phyloP scores from a whole-genome alignment of 2,113 vertebrate genomes.

The Hippocampus abdominalis region DNA sequence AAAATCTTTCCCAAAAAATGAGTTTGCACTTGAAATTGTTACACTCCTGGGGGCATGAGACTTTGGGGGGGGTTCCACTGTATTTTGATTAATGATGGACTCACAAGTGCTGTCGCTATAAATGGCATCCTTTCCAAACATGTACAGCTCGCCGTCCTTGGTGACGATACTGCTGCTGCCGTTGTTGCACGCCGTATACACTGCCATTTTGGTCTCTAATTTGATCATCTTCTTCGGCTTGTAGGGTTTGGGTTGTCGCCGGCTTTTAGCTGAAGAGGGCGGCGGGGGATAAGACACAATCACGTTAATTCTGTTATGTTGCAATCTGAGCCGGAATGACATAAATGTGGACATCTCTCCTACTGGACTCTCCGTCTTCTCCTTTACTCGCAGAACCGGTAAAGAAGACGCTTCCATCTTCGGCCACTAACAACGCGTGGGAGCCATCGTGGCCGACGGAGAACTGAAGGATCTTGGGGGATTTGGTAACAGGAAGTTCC shows the following conservation, averaged over 20 bases:
- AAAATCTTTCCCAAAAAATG: background rate
- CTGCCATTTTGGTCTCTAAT: conserved; percentile 92
- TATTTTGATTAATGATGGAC: background rate
- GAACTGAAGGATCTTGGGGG: conserved; percentile 95
- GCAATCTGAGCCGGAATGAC: background rate
- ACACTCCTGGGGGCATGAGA: background rate
- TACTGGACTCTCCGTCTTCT: conserved; percentile 95
- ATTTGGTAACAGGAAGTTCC: conserved; percentile 94
- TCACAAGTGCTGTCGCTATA: conserved; percentile 96
- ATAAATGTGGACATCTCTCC: conserved; percentile 58
- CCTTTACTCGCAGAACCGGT: conserved; percentile 97
- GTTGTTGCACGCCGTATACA: conserved; percentile 94
- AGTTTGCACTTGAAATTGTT: background rate
- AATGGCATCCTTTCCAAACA: conserved; percentile 99
- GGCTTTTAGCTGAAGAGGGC: conserved; percentile 87
- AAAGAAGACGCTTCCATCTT: conserved; percentile 97
- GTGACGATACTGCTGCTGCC: conserved; percentile 98
- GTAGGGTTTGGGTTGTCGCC: conserved; percentile 95
- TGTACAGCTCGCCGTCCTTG: conserved; percentile 98
- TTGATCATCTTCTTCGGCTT: conserved; percentile 99
- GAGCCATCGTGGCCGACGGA: conserved; percentile 98
- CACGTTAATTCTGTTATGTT: background rate
- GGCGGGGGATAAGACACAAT: conserved; percentile 24
- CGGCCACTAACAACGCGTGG: conserved; percentile 92
- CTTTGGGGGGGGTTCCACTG: background rate